Evolutionary conservation across 2,113 vertebrate species (phyloP).

Genomic region (Prolemur simus): DNA sequence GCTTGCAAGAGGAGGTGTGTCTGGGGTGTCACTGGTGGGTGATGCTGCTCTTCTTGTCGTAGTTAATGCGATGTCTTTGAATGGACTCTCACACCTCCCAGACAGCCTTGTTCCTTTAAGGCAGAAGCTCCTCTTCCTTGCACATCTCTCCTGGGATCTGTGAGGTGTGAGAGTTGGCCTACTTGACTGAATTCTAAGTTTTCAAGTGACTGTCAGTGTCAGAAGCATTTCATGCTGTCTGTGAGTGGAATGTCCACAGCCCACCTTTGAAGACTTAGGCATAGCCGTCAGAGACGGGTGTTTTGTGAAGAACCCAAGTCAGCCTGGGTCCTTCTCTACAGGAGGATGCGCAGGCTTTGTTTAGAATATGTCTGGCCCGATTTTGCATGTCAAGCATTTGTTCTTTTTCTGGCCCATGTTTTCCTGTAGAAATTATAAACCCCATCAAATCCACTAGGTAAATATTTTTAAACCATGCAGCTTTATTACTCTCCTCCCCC

Average conservation of each 20-base stretch:
- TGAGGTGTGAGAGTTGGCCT: neutral
- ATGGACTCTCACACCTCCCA: neutral
- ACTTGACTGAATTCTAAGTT: conserved; percentile 12
- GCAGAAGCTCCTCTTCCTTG: neutral
- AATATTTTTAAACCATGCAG: conserved; percentile 75
- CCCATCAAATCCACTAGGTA: conserved; percentile 43
- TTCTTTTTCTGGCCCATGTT: conserved; percentile 63
- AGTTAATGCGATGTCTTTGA: neutral
- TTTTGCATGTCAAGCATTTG: conserved; percentile 65
- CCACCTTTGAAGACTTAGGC: conserved; percentile 9
- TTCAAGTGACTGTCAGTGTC: conserved; percentile 4
- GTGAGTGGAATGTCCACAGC: neutral
- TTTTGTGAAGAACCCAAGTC: neutral
- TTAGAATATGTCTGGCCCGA: conserved; percentile 52
- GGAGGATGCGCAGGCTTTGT: conserved; percentile 48
- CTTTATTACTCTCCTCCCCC: conserved; percentile 76
- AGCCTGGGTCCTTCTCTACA: conserved; percentile 45
- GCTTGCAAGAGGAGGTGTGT: neutral
- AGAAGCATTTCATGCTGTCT: neutral
- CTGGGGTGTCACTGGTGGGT: neutral
- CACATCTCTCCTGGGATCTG: neutral
- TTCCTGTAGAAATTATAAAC: conserved; percentile 60
- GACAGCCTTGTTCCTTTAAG: neutral
- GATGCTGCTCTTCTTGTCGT: neutral
- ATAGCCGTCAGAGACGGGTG: neutral